phyloP scores from a whole-genome alignment of 2,888 invertebrate species.

The Meliscaeva auricollis region DNA sequence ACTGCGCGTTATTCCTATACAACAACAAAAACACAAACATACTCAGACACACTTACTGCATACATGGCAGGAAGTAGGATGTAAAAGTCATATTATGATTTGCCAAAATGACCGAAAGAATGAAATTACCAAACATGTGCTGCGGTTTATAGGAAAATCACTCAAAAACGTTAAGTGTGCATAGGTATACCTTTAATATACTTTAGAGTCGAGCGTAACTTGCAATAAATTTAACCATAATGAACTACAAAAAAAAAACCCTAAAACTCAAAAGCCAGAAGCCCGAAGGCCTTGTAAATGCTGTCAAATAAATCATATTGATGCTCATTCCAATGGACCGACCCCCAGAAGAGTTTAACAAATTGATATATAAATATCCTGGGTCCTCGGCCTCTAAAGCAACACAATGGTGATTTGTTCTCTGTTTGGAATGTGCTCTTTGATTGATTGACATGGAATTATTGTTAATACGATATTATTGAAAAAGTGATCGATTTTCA shows the following conservation, averaged over 20 bases:
- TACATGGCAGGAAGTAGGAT: not conserved
- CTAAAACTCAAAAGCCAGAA: conserved; percentile 1
- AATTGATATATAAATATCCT: not conserved
- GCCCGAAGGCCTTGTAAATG: not conserved
- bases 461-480: too few species aligned
- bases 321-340: not conserved
- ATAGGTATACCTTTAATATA: conserved; percentile 19
- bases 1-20: conserved; percentile 8
- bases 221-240: conserved; percentile 50
- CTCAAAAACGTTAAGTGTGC: conserved; percentile 14
- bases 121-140: conserved; percentile 5
- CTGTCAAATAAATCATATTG: conserved; percentile 33
- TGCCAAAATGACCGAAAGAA: conserved; percentile 21
- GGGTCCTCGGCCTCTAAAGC: not conserved
- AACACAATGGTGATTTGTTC: too few species aligned
- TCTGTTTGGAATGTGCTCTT: too few species aligned
- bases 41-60: not conserved
- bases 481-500: too few species aligned
- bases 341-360: not conserved
- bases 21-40: not conserved
- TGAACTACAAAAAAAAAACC: conserved; percentile 27
- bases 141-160: conserved; percentile 28
- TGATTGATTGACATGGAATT: too few species aligned
- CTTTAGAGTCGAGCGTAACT: not conserved
- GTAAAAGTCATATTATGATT: conserved; percentile 1